Evolutionary conservation across 2,888 invertebrate genomes (phyloP), one percentile per base, ranked within the genome.

Genomic region (Escarpia spicata): DNA sequence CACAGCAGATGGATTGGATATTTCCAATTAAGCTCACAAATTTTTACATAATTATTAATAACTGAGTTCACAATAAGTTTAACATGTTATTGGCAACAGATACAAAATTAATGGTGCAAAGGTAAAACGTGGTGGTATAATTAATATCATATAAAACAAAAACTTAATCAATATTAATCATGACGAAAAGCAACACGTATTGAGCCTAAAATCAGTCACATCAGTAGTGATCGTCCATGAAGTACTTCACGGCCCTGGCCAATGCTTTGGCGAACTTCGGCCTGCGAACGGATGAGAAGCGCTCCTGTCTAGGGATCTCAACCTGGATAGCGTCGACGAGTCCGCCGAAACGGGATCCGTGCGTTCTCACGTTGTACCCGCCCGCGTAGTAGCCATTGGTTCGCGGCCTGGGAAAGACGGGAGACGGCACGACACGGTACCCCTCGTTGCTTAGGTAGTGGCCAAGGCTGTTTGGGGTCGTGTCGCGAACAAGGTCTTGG

Each of bases 341-440:
- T 1, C 94, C 94, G 1, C 94, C 93, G 31, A 93, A 58, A 1
- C 90, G 90, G 3, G 94, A 94, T 19, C 94, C 94, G 75, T 94
- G 93, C 8, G 15, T 43, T 90, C 45, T 89, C 8, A 93, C 94
- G 92, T 93, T 94, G 92, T 94, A 94, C 15, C 94, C 94, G 19
- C 94, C 94, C 1, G 8, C 3, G 75, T 75, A 75, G 75, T 75
- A 75, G 75, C n/a, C 75, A 75, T 2, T 75, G 19, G 4, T 26
- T 75, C 75, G n/a, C 75, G 75, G 75, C 19, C 75, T 75, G 75
- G n/a, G 75, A 26, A 75, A 75, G n/a, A 90, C 90, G 8, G 94
- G 94, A 4, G 94, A 94, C 10, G 94, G 94, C 3, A 94, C 94
- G n/a, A 93, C 92, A 37, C 92, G 92, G 92, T 93, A 94, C 3